A percentile compares a stretch with the other conserved stretches of the same genome.
Conservation (phyloP, 2,113 vertebrate species). For the Microtus oregoni region DNA sequence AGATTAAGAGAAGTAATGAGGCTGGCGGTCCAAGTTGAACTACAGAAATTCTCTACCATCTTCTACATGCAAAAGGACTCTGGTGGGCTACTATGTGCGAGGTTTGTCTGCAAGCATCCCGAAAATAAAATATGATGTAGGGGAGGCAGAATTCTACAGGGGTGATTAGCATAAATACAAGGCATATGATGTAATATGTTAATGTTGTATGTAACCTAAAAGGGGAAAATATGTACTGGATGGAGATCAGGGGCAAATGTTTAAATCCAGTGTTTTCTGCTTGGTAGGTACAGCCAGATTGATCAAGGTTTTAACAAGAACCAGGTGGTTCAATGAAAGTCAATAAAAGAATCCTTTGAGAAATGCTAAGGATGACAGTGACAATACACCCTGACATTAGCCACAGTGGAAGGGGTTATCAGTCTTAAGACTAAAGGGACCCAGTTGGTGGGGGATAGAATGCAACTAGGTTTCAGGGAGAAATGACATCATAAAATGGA, state of each 20-base stretch:
- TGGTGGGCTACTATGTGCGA: background rate
- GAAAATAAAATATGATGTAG: constrained; percentile 9
- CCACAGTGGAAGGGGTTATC: background rate
- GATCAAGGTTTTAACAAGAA: background rate
- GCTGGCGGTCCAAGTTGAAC: background rate
- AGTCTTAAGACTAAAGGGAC: background rate
- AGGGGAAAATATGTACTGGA: background rate
- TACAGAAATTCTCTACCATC: background rate
- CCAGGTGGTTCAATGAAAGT: background rate
- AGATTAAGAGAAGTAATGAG: background rate
- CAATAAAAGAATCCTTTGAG: background rate
- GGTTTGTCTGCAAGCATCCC: background rate
- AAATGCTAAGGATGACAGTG: background rate
- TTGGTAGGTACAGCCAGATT: background rate
- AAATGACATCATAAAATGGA: background rate
- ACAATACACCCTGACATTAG: background rate
- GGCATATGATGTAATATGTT: background rate
- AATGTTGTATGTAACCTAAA: background rate
- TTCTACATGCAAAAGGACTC: background rate
- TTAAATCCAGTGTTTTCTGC: constrained; percentile 38
- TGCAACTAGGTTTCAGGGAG: background rate
- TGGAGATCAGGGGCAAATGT: constrained; percentile 19
- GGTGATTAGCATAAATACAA: background rate
- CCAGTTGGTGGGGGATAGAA: background rate
- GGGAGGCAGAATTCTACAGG: background rate